These are phyloP conservation scores for Trichogramma dendrolimi DNA, from an alignment of 2,888 invertebrate species.

Conservation along the genomic window DNA sequence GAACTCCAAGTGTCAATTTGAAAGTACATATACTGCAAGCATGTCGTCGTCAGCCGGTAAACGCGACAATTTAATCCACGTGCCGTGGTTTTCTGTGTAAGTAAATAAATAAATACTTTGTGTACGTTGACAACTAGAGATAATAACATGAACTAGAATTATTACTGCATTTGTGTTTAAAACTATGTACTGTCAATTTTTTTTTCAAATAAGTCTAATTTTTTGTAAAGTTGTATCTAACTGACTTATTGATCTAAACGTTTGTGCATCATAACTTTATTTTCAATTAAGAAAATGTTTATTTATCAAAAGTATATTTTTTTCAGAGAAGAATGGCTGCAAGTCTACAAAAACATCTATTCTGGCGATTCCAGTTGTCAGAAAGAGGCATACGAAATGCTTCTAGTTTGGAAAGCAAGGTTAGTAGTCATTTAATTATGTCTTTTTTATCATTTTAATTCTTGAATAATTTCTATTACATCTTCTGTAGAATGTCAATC, in stretches of 20 bases:
- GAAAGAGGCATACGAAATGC: conserved; percentile 39
- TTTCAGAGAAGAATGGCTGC: conserved; percentile 44
- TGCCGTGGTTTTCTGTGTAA: conserved; percentile 28
- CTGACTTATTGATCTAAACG: not conserved
- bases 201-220: not conserved
- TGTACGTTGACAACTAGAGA: no score
- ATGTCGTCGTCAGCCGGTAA: no score
- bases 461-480: not conserved
- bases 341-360: conserved; percentile 44
- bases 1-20: no score
- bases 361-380: conserved; percentile 42
- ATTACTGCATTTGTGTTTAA: not conserved
- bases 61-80: conserved; percentile 24
- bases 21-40: not conserved
- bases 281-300: not conserved
- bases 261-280: not conserved
- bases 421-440: conserved; percentile 20
- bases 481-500: conserved; percentile 39
- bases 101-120: conserved; percentile 9
- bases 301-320: not conserved
- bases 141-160: no score
- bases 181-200: not conserved
- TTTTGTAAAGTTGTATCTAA: not conserved
- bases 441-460: not conserved
- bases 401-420: conserved; percentile 49